Conservation (phyloP, 2,113 vertebrate species). For the Sigmodon hispidus region DNA sequence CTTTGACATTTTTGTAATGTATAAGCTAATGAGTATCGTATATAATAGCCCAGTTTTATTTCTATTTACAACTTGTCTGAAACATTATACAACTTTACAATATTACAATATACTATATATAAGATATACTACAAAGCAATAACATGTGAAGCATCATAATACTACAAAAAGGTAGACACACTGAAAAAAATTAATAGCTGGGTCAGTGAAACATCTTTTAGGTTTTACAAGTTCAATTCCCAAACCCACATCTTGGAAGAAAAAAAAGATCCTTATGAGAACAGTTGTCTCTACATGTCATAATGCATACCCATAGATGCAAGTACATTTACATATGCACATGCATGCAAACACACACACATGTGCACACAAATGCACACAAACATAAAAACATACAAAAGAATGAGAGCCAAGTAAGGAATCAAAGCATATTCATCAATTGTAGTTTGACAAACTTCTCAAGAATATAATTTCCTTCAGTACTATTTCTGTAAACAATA, state of each 20-base stretch:
- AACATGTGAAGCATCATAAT: neutral
- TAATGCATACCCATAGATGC: neutral
- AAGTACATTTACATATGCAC: neutral
- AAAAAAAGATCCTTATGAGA: no score
- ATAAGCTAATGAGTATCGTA: neutral
- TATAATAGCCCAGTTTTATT: neutral
- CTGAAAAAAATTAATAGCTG: neutral
- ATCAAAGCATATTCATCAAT: neutral
- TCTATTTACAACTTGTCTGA: neutral
- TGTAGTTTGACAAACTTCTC: neutral
- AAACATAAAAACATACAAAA: neutral
- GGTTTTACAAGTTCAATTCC: neutral
- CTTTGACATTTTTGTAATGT: neutral
- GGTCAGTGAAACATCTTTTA: neutral
- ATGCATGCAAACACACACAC: no score
- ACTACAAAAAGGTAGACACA: neutral
- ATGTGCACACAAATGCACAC: neutral
- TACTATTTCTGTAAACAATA: neutral
- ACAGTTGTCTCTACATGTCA: neutral
- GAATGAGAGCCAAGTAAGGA: neutral
- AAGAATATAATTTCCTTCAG: neutral
- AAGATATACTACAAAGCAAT: neutral
- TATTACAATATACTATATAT: no score
- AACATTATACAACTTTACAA: neutral
- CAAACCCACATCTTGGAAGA: neutral